A percentile compares a stretch with the other conserved stretches of the same genome.
These are phyloP conservation scores for Schrankia costaestrigalis DNA, from an alignment of 2,888 invertebrate species.

Conservation along the genomic window DNA sequence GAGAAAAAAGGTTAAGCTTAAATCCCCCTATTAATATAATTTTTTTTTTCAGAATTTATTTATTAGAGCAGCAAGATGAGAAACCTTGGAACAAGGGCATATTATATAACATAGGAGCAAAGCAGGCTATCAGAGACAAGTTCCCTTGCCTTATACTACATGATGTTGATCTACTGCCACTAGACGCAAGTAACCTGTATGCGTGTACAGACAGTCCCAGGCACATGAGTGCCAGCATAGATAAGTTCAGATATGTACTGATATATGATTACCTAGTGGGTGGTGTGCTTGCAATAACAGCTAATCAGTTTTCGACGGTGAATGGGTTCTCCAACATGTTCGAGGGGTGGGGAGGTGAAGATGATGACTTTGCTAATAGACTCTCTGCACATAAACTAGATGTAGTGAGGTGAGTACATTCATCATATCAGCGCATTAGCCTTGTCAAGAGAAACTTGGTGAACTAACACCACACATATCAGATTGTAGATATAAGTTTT, in stretches of 20 bases:
- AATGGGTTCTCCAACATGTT: conserved; percentile 69
- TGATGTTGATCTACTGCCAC: conserved; percentile 93
- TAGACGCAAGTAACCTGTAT: conserved; percentile 90
- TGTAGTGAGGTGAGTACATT: conserved; percentile 46
- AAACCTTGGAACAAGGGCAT: conserved; percentile 93
- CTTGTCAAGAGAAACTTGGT: neutral
- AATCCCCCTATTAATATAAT: too few relatives aligned
- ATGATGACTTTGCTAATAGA: conserved; percentile 62
- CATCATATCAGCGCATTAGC: neutral
- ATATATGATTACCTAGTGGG: conserved; percentile 37
- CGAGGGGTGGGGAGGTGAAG: conserved; percentile 72
- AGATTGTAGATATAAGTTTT: neutral
- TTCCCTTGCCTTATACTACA: conserved; percentile 93
- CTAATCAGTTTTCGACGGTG: conserved; percentile 51
- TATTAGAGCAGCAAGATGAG: conserved; percentile 90
- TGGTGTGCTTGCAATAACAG: conserved; percentile 59
- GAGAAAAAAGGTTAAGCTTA: too few relatives aligned
- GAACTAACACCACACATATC: neutral
- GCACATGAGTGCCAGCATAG: conserved; percentile 93
- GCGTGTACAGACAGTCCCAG: conserved; percentile 88
- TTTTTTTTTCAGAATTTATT: conserved; percentile 82
- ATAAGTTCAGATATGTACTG: conserved; percentile 81
- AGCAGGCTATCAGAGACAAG: conserved; percentile 84
- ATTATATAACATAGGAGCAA: conserved; percentile 92
- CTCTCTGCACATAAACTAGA: conserved; percentile 41